Evolutionary conservation across 2,797 vertebrate genomes (phyloP).

Genomic region (Chlorospingus semifuscus): DNA sequence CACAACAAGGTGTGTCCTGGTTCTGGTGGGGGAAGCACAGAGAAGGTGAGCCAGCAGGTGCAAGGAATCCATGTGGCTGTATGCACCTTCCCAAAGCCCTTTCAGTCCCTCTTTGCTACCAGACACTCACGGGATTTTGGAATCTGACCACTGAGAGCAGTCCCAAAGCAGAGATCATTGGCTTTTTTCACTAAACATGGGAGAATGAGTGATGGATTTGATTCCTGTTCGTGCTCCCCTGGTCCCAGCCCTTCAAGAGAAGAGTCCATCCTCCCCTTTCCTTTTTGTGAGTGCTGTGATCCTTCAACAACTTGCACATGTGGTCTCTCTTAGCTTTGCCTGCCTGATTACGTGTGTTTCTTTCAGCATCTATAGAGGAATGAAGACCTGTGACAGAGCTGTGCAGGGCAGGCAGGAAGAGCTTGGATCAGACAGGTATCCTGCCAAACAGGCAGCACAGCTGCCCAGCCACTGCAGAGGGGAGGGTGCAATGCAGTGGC

Average conservation of each 20-base stretch:
- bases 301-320: fast-evolving
- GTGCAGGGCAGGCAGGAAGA: not conserved
- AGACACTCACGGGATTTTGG: not conserved
- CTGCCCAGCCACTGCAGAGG: not conserved
- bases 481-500: not conserved
- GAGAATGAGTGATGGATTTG: not conserved
- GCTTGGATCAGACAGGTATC: not conserved
- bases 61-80: not conserved
- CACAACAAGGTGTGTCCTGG: not conserved
- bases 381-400: not conserved
- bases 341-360: not conserved
- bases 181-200: not conserved
- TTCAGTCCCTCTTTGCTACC: not conserved
- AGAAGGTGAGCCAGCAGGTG: not conserved
- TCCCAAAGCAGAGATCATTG: not conserved
- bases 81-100: not conserved
- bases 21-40: not conserved
- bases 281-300: not conserved
- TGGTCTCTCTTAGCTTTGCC: not conserved
- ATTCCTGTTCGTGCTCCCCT: not conserved
- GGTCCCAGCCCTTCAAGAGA: not conserved
- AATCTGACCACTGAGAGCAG: not conserved
- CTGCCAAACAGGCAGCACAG: not conserved
- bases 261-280: not conserved
- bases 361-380: not conserved